Conservation (phyloP, 2,888 invertebrate species). For the Deroplatys truncata region DNA sequence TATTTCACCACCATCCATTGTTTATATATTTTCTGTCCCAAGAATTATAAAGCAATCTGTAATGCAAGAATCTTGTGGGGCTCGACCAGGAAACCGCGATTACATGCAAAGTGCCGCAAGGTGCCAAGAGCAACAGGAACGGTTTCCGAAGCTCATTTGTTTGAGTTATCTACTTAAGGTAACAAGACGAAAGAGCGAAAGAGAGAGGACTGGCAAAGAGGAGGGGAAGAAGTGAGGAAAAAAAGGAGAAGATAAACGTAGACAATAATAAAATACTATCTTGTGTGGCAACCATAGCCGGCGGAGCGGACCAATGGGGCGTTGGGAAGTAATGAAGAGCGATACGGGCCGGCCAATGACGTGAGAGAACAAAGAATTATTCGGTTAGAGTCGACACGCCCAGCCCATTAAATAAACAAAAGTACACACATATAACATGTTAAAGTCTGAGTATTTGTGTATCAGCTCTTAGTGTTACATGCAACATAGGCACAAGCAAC, state of each 20-base stretch:
- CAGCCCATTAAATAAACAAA: conserved; percentile 28
- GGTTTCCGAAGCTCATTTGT: conserved; percentile 9
- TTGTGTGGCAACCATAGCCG: conserved; percentile 5
- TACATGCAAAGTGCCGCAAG: background rate
- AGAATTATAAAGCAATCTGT: background rate
- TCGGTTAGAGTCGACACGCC: conserved; percentile 11
- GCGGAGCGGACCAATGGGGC: background rate
- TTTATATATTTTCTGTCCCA: background rate
- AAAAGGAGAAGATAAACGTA: background rate
- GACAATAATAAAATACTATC: conserved; percentile 19
- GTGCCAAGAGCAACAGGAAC: background rate
- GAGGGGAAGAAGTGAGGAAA: background rate
- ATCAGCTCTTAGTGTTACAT: background rate
- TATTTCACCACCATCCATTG: background rate
- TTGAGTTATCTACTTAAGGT: conserved; percentile 11
- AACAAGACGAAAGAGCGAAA: background rate
- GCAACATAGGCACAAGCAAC: background rate
- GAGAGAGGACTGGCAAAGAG: background rate
- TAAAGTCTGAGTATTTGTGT: background rate
- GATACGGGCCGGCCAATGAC: background rate
- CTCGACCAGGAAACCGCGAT: background rate
- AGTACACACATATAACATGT: conserved; percentile 12
- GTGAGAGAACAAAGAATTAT: conserved; percentile 17
- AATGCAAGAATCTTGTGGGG: background rate
- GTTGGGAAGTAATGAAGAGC: conserved; percentile 9